Percentiles rank a stretch among this genome's conserved stretches.
phyloP scores from a whole-genome alignment of 1,140 invertebrate species.

The Nylanderia fulva region DNA sequence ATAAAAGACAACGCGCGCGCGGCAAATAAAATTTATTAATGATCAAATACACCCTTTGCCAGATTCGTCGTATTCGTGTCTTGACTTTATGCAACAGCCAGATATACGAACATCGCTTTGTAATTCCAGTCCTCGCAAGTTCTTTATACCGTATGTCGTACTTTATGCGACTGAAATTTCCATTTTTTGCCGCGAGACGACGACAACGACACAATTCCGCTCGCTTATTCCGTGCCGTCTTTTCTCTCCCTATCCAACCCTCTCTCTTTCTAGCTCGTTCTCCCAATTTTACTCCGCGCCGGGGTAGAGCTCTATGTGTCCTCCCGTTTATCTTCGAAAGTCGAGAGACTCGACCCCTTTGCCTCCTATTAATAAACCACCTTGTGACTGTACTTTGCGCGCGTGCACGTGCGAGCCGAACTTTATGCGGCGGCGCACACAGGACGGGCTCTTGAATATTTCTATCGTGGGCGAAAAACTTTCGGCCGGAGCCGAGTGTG shows the following conservation, averaged over 20 bases:
- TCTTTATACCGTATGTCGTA: constrained; percentile 53
- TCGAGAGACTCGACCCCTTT: background rate
- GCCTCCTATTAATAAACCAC: constrained; percentile 42
- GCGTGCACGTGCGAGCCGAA: background rate
- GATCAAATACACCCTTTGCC: constrained; percentile 24
- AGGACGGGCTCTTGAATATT: constrained; percentile 34
- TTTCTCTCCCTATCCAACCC: constrained; percentile 1
- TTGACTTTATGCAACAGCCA: constrained; percentile 36
- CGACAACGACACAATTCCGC: constrained; percentile 43
- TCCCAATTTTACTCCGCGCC: constrained; percentile 4
- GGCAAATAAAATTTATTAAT: constrained; percentile 36
- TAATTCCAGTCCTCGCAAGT: constrained; percentile 54
- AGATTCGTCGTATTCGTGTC: constrained; percentile 35
- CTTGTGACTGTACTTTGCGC: background rate
- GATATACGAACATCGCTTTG: constrained; percentile 51
- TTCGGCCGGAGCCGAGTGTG: background rate
- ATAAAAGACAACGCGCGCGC: constrained; percentile 3
- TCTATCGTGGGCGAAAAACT: constrained; percentile 27
- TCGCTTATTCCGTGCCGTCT: constrained; percentile 19
- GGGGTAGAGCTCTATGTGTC: background rate
- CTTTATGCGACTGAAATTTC: constrained; percentile 58
- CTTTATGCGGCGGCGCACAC: background rate
- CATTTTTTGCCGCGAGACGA: constrained; percentile 23
- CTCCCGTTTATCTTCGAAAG: constrained; percentile 47
- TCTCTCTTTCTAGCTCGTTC: too few relatives aligned